Percentiles rank a stretch among this genome's conserved stretches.
These are phyloP conservation scores for Aurelia coerulea DNA, from an alignment of 30 jellyfish, hydroid and myxozoan genomes.

Conservation along the genomic window DNA sequence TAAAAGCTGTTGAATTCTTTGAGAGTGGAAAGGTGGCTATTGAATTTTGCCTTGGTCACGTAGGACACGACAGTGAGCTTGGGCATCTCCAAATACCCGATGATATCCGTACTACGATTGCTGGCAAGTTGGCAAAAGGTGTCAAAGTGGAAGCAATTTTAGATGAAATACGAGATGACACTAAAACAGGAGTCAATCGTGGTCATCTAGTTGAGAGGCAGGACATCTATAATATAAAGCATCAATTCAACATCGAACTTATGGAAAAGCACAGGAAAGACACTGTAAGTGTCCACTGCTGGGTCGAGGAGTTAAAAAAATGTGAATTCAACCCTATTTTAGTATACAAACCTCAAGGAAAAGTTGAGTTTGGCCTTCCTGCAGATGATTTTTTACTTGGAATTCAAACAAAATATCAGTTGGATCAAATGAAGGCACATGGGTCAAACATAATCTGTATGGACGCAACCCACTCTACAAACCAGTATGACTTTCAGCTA, in stretches of 20 bases:
- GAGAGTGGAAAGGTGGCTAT: neutral
- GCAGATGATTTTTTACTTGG: too few relatives aligned
- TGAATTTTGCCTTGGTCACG: neutral
- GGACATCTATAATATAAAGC: slow-evolving; percentile 13
- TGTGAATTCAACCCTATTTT: neutral
- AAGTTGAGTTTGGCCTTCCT: neutral
- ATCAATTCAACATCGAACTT: slow-evolving; percentile 5
- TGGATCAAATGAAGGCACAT: neutral
- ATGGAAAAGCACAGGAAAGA: slow-evolving; percentile 13
- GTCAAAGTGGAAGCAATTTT: neutral
- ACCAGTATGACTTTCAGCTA: slow-evolving; percentile 13
- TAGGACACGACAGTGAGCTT: neutral
- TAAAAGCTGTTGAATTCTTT: neutral
- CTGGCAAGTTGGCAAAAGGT: neutral
- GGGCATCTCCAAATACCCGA: neutral
- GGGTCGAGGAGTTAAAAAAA: slow-evolving; percentile 4
- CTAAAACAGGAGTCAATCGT: too few relatives aligned
- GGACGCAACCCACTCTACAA: slow-evolving; percentile 32
- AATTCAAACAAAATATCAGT: too few relatives aligned
- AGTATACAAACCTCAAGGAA: slow-evolving; percentile 6
- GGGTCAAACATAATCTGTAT: neutral
- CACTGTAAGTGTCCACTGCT: slow-evolving; percentile 7
- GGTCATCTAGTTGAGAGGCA: too few relatives aligned
- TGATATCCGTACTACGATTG: neutral
- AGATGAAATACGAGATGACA: too few relatives aligned